phyloP scores from a whole-genome alignment of 2,888 invertebrate species.

The Apotomis capreana region DNA sequence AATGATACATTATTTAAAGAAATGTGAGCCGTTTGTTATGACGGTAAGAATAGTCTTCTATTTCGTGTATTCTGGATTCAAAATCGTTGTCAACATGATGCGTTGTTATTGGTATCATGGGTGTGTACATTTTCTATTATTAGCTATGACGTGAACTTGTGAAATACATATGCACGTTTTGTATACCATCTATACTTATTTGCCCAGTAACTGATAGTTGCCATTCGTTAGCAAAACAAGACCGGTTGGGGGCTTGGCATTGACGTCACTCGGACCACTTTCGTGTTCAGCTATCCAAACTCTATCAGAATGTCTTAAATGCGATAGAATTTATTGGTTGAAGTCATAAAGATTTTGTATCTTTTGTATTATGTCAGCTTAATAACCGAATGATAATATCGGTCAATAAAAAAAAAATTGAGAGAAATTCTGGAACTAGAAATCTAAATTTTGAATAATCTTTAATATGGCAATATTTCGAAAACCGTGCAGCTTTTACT shows the following conservation, averaged over 20 bases:
- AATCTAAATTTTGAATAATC: too few relatives aligned
- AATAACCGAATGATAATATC: too few relatives aligned
- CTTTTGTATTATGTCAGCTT: too few relatives aligned
- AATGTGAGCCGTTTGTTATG: not conserved
- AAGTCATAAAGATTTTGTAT: too few relatives aligned
- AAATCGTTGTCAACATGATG: not conserved
- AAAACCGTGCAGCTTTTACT: too few relatives aligned
- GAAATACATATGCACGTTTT: constrained; percentile 13
- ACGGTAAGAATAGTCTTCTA: not conserved
- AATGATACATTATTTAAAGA: not conserved
- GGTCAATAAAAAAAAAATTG: too few relatives aligned
- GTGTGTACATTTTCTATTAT: constrained; percentile 20
- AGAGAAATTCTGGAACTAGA: too few relatives aligned
- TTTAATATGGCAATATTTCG: too few relatives aligned
- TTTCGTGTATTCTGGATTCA: constrained; percentile 12
- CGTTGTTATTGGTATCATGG: not conserved
- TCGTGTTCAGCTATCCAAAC: not conserved
- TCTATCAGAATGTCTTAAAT: not conserved
- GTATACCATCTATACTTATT: not conserved
- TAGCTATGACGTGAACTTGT: not conserved
- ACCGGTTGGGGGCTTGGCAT: constrained; percentile 35
- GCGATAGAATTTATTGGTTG: too few relatives aligned
- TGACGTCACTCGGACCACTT: constrained; percentile 27
- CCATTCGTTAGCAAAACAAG: constrained; percentile 15
- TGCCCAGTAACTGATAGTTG: constrained; percentile 15